Percentiles rank a stretch among this genome's conserved stretches.
phyloP scores from a whole-genome alignment of 2,113 vertebrate genomes.

The Ranitomeya variabilis region DNA sequence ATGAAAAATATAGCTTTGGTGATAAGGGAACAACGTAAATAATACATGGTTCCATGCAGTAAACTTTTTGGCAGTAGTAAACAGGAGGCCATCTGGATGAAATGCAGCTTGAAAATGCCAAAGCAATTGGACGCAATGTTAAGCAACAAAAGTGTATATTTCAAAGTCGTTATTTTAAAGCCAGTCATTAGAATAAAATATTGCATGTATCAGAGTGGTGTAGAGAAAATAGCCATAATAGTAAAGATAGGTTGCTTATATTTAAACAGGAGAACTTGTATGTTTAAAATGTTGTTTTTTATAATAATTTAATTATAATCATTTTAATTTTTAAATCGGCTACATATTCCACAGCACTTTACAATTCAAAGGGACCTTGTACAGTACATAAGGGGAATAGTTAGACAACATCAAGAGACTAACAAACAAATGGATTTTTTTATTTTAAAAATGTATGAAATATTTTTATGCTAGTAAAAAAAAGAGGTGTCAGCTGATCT shows the following conservation, averaged over 20 bases:
- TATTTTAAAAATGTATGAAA: too few species aligned
- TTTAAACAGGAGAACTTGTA: background rate
- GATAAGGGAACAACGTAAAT: conserved; percentile 44
- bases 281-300: background rate
- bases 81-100: conserved; percentile 39
- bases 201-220: background rate
- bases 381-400: too few species aligned
- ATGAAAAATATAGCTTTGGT: conserved; percentile 44
- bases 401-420: too few species aligned
- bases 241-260: background rate
- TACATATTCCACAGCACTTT: too few species aligned
- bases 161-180: background rate
- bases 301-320: background rate
- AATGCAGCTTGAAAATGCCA: conserved; percentile 39
- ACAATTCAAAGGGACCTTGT: too few species aligned
- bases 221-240: background rate
- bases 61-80: conserved; percentile 35
- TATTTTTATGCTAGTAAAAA: too few species aligned
- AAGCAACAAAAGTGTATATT: conserved; percentile 16
- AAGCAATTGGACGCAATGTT: conserved; percentile 23
- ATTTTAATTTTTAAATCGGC: background rate
- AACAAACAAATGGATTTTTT: too few species aligned
- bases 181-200: conserved; percentile 41
- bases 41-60: conserved; percentile 45
- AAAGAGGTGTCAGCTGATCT: too few species aligned